phyloP scores from a whole-genome alignment of 2,888 invertebrate species.

The Iselma pallidipennis region DNA sequence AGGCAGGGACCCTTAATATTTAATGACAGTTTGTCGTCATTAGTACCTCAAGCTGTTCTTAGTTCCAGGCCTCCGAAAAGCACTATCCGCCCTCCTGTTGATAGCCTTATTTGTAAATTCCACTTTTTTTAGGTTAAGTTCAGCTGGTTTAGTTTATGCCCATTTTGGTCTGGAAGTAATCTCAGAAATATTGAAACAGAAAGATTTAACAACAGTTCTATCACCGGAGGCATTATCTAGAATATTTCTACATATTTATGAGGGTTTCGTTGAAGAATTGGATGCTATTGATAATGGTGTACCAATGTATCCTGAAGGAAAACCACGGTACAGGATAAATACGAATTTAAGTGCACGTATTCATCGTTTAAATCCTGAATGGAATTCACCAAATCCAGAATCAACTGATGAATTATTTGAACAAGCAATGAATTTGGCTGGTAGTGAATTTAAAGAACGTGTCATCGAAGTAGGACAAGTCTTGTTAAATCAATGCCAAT shows the following conservation, averaged over 20 bases:
- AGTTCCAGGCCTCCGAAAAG: too few species aligned
- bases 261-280: slow-evolving; percentile 86
- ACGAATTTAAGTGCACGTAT: slow-evolving; percentile 81
- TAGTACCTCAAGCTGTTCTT: too few species aligned
- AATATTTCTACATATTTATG: slow-evolving; percentile 77
- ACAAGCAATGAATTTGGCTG: slow-evolving; percentile 77
- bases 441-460: slow-evolving; percentile 75
- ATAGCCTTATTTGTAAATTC: background rate
- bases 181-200: slow-evolving; percentile 58
- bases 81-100: too few species aligned
- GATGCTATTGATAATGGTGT: slow-evolving; percentile 99
- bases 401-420: slow-evolving; percentile 67
- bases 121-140: slow-evolving; percentile 74
- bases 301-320: slow-evolving; percentile 70
- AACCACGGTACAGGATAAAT: slow-evolving; percentile 75
- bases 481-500: background rate
- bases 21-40: too few species aligned
- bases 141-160: slow-evolving; percentile 90
- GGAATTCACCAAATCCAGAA: slow-evolving; percentile 66
- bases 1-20: too few species aligned
- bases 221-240: slow-evolving; percentile 58
- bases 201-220: slow-evolving; percentile 54
- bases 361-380: slow-evolving; percentile 76
- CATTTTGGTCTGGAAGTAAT: slow-evolving; percentile 87
- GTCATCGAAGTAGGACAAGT: slow-evolving; percentile 55